Base-by-base conservation (phyloP, 64 coral and sea anemone genomes). In the Astreopora myriophthalma region DNA sequence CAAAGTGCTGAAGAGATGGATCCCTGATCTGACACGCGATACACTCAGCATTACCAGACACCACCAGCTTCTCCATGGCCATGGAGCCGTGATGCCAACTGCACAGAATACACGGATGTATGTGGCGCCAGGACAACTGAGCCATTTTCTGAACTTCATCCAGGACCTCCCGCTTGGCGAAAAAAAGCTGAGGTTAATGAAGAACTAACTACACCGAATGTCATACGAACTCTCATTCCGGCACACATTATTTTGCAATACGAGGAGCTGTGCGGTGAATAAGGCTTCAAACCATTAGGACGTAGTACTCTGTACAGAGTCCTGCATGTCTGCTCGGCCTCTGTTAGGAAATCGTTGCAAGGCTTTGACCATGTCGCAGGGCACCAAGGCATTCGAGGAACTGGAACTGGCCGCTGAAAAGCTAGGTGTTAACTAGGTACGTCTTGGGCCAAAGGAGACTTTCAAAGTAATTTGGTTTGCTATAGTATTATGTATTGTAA, bases 381-480 rank as follows among this genome's bases (percentile, higher is more conserved):
- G 71, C 33, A 33, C 71, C 35, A 74, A 74, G 71, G 71, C 71
- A 74, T 74, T 74, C 35, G 19, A 74, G 19, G 35, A 74, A 74
- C 71, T 74, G 36, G 71, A 74, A 20, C 35, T 23, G n/a, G 35
- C 71, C 33, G 71, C 71, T 40, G 33, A 40, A 19, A 44, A 44
- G n/a, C 35, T 74, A 1, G 68, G 68, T 71, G 31, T 31, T 71
- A 3, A 71, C 68, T 71, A 20, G 71, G 71, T 74, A 32, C 37
- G 35, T 74, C 71, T 74, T 74, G 35, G 71, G 71, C 71, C 1
- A 74, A 74, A 40, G 71, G 73, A 76, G 34, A 35, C 40, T 34
- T 20, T 75, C 14, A 75, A 75, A 75, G 73, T 76, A 76, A n/a
- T n/a, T n/a, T n/a, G n/a, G n/a, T n/a, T n/a, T n/a, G 39, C 73